Percentiles rank a stretch among this genome's conserved stretches.
Evolutionary conservation across 2,888 invertebrate species (phyloP).

Genomic region (Eristalis tenax): DNA sequence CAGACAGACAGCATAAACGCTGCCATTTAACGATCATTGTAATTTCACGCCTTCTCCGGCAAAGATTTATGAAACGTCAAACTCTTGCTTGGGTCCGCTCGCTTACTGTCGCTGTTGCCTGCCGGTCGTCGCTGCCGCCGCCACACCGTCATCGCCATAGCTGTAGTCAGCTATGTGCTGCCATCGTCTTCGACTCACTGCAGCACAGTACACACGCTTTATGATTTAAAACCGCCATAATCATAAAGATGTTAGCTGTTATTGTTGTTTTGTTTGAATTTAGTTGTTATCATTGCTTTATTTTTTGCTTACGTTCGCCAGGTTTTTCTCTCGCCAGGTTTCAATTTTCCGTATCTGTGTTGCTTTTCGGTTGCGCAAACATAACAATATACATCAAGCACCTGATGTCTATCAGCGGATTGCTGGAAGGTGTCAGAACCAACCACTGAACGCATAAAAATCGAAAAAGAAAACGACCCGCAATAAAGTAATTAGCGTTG

Average conservation of each 20-base stretch:
- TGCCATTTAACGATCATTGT: conserved; percentile 71
- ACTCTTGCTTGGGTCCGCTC: conserved; percentile 42
- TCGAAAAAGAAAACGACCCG: neutral
- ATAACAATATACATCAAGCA: conserved; percentile 51
- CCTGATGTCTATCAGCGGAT: conserved; percentile 41
- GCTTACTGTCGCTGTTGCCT: conserved; percentile 1
- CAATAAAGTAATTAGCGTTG: conserved; percentile 43
- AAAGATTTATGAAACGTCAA: conserved; percentile 70
- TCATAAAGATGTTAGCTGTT: conserved; percentile 70
- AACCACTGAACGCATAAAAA: conserved; percentile 28
- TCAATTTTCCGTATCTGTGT: conserved; percentile 18
- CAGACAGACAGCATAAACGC: conserved; percentile 71
- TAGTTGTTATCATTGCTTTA: conserved; percentile 1
- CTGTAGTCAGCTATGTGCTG: neutral
- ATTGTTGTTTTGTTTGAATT: conserved; percentile 50
- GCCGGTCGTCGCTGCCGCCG: neutral
- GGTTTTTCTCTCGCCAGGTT: neutral
- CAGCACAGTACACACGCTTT: conserved; percentile 56
- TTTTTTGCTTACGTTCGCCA: conserved; percentile 10
- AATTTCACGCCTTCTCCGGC: conserved; percentile 69
- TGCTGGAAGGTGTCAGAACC: neutral
- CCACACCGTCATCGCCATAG: neutral
- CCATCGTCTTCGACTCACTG: conserved; percentile 15
- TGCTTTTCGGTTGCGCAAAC: conserved; percentile 48
- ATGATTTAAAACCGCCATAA: conserved; percentile 71